These are phyloP conservation scores for Clupea harengus DNA, from an alignment of 2,113 vertebrate genomes.

Conservation along the genomic window DNA sequence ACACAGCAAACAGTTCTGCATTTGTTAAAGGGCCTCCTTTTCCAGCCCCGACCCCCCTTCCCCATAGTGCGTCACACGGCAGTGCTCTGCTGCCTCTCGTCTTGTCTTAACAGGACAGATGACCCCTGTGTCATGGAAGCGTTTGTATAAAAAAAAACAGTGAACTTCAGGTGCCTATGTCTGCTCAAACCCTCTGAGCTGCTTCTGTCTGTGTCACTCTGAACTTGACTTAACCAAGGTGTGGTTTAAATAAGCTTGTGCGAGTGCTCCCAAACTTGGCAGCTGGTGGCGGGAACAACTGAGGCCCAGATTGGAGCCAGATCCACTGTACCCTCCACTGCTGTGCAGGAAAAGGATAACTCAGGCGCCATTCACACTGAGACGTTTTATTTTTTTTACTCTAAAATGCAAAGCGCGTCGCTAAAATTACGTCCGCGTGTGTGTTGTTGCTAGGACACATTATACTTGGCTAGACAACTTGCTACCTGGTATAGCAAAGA, in stretches of 20 bases:
- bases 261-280: not conserved
- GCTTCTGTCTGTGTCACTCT: slow-evolving; percentile 49
- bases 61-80: not conserved
- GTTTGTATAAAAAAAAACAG: not conserved
- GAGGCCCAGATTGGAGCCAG: no score
- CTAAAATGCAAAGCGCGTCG: not conserved
- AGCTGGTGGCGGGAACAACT: not conserved
- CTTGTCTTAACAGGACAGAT: not conserved
- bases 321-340: no score
- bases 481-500: not conserved
- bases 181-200: slow-evolving; percentile 31
- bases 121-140: not conserved
- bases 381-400: not conserved
- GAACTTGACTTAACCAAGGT: slow-evolving; percentile 45
- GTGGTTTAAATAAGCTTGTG: not conserved
- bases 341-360: not conserved
- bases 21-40: not conserved
- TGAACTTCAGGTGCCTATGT: not conserved
- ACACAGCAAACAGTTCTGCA: slow-evolving; percentile 49
- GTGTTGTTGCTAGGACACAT: no score
- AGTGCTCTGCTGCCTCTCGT: not conserved
- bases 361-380: not conserved
- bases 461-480: slow-evolving; percentile 15
- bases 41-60: not conserved
- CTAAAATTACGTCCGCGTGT: not conserved